phyloP scores from a whole-genome alignment of 2,888 invertebrate genomes.

The Parnassius orleans region DNA sequence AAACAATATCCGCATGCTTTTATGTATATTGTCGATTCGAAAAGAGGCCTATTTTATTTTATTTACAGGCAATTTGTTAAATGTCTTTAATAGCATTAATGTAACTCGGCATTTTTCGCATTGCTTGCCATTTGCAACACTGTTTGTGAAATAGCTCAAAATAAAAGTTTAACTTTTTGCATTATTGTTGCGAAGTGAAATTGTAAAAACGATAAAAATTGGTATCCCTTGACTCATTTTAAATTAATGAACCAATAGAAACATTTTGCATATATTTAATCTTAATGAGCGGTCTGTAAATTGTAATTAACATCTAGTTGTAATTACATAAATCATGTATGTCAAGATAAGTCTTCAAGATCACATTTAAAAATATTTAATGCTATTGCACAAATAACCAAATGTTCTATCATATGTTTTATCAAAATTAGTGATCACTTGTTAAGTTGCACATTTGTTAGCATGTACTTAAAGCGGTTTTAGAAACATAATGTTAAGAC shows the following conservation, averaged over 20 bases:
- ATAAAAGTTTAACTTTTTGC: too few relatives aligned
- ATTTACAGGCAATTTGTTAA: too few relatives aligned
- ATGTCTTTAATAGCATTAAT: too few relatives aligned
- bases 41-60: too few relatives aligned
- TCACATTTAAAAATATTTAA: constrained; percentile 20
- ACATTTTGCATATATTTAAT: constrained; percentile 32
- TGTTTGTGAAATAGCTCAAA: too few relatives aligned
- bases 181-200: too few relatives aligned
- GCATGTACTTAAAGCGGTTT: constrained; percentile 37
- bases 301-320: constrained; percentile 22
- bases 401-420: constrained; percentile 22
- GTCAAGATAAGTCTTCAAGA: constrained; percentile 16
- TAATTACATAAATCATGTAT: constrained; percentile 17
- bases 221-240: constrained; percentile 14
- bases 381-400: constrained; percentile 31
- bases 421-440: constrained; percentile 33
- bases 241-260: constrained; percentile 36
- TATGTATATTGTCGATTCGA: not conserved
- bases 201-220: too few relatives aligned
- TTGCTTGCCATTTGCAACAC: too few relatives aligned
- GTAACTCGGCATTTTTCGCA: too few relatives aligned
- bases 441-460: constrained; percentile 39
- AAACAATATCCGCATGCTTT: not conserved
- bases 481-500: constrained; percentile 18
- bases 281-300: constrained; percentile 30